Percentiles rank a stretch among this genome's conserved stretches.
Conservation (phyloP, 2,113 vertebrate species). For the Columba livia region DNA sequence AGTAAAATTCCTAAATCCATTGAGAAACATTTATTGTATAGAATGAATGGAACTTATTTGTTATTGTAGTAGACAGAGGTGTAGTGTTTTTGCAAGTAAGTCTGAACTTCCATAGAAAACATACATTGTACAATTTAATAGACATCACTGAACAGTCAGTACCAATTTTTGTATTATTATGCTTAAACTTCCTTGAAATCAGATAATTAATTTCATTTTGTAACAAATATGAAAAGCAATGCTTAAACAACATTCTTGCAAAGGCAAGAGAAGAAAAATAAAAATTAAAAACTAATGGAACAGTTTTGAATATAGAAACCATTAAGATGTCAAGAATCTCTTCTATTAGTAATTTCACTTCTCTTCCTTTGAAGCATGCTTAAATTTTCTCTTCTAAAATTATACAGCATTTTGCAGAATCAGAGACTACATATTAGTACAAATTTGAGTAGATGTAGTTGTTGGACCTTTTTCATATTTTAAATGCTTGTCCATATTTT, state of each 20-base stretch:
- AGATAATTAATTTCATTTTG: background rate
- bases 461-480: background rate
- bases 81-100: background rate
- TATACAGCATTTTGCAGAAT: background rate
- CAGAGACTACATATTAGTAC: background rate
- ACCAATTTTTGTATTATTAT: background rate
- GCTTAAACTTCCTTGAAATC: background rate
- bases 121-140: background rate
- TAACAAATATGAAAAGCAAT: background rate
- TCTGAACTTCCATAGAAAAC: background rate
- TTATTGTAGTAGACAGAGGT: background rate
- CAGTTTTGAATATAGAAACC: background rate
- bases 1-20: background rate
- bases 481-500: background rate
- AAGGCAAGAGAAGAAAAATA: background rate
- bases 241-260: background rate
- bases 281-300: background rate
- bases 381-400: background rate
- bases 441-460: background rate
- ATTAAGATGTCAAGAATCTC: background rate
- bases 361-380: background rate
- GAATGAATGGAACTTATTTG: background rate
- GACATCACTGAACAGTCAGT: background rate
- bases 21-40: background rate
- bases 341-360: background rate